A percentile compares a stretch with the other conserved stretches of the same genome.
These are phyloP conservation scores for Thymelicus acteon DNA, from an alignment of 2,888 invertebrate genomes.

Conservation along the genomic window DNA sequence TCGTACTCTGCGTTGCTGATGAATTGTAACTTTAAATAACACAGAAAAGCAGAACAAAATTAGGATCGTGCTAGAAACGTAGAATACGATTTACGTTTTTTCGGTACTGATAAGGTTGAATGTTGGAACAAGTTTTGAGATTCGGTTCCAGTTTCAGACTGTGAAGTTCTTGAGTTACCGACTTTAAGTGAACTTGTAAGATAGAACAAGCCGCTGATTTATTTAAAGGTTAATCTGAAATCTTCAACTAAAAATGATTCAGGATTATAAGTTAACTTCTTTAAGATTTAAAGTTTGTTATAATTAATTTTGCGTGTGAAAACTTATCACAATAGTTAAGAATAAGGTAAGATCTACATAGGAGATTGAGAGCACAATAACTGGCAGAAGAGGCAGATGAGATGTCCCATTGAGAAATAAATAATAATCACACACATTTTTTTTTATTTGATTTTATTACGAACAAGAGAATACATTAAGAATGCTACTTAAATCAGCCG, in stretches of 20 bases:
- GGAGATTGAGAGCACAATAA: no score
- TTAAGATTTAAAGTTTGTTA: neutral
- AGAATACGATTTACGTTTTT: conserved; percentile 27
- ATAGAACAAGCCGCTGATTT: conserved; percentile 28
- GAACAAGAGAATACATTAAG: no score
- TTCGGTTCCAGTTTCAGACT: conserved; percentile 30
- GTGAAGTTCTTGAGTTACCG: conserved; percentile 22
- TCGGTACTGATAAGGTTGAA: conserved; percentile 20
- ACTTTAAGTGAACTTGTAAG: conserved; percentile 27
- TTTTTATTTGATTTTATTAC: no score
- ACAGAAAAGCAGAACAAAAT: neutral
- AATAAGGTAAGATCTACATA: no score
- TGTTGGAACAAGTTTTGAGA: conserved; percentile 31
- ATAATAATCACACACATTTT: no score
- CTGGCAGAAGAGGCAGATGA: no score
- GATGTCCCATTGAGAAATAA: no score
- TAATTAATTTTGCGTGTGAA: neutral
- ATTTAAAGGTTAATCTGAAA: conserved; percentile 21
- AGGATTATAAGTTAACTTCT: conserved; percentile 21
- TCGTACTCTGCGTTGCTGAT: no score
- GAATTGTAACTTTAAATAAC: neutral
- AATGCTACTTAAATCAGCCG: no score
- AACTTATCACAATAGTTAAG: neutral
- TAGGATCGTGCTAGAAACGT: neutral
- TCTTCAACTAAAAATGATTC: conserved; percentile 29